Conservation (phyloP, 2,888 invertebrate genomes). For the Drosophila emarginata region DNA sequence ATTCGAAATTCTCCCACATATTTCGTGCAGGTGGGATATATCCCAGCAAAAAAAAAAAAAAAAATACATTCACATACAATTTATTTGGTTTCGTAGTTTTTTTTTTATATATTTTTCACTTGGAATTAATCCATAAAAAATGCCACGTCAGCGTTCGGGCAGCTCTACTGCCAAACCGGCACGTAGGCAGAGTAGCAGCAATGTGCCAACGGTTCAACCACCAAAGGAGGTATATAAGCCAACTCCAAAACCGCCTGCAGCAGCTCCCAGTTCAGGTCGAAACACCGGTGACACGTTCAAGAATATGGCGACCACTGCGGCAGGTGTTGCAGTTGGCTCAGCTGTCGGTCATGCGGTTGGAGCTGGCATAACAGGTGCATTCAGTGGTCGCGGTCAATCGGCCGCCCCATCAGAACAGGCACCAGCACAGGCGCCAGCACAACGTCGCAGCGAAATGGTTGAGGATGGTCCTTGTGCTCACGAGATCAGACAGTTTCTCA, state of each 20-base stretch:
- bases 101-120: background rate
- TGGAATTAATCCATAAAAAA: background rate
- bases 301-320: constrained; percentile 68
- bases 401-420: constrained; percentile 13
- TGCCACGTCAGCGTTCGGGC: constrained; percentile 61
- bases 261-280: constrained; percentile 44
- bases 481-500: constrained; percentile 62
- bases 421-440: background rate
- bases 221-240: constrained; percentile 40
- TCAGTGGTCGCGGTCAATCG: constrained; percentile 48
- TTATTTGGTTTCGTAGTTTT: background rate
- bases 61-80: background rate
- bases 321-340: constrained; percentile 66
- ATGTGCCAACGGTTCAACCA: constrained; percentile 46
- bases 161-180: constrained; percentile 21
- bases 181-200: constrained; percentile 20
- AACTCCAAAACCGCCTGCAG: constrained; percentile 21
- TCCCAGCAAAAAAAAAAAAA: background rate
- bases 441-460: constrained; percentile 40
- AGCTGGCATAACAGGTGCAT: constrained; percentile 58
- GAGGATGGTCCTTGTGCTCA: constrained; percentile 61
- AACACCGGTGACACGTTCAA: constrained; percentile 53
- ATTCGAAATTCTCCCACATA: constrained; percentile 28
- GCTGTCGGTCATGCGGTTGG: constrained; percentile 69
- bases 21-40: background rate